Evolutionary conservation across 2,797 vertebrate genomes (phyloP).

Genomic region (Anisognathus igniventris): DNA sequence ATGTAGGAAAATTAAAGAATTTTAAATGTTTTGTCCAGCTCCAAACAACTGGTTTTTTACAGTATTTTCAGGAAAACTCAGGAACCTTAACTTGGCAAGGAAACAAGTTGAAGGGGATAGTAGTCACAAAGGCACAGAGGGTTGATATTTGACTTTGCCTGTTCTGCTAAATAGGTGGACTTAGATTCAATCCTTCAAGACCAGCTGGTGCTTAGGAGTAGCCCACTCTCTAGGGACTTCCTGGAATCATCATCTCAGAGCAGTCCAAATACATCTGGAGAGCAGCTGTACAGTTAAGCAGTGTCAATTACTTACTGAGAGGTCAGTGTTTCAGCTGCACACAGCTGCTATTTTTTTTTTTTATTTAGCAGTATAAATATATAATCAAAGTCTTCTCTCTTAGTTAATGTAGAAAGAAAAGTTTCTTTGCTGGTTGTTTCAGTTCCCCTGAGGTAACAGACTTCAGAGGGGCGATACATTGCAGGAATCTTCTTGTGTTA

Average conservation of each 20-base stretch:
- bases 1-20: not conserved
- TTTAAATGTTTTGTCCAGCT: not conserved
- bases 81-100: not conserved
- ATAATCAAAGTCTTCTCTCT: not conserved
- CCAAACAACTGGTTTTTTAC: not conserved
- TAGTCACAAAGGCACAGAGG: not conserved
- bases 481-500: not conserved
- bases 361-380: not conserved
- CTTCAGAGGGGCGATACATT: not conserved
- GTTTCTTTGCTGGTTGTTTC: not conserved
- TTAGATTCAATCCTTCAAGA: not conserved
- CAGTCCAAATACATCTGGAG: not conserved
- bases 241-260: not conserved
- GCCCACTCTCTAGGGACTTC: not conserved
- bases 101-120: not conserved
- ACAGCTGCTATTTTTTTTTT: not conserved
- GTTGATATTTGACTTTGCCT: not conserved
- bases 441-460: not conserved
- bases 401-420: not conserved
- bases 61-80: not conserved
- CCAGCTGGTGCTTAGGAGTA: not conserved
- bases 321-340: not conserved
- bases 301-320: not conserved
- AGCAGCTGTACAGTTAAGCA: not conserved
- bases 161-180: not conserved